Conservation (phyloP, 53 echinoderm and acorn worm genomes). For the Astropecten irregularis region DNA sequence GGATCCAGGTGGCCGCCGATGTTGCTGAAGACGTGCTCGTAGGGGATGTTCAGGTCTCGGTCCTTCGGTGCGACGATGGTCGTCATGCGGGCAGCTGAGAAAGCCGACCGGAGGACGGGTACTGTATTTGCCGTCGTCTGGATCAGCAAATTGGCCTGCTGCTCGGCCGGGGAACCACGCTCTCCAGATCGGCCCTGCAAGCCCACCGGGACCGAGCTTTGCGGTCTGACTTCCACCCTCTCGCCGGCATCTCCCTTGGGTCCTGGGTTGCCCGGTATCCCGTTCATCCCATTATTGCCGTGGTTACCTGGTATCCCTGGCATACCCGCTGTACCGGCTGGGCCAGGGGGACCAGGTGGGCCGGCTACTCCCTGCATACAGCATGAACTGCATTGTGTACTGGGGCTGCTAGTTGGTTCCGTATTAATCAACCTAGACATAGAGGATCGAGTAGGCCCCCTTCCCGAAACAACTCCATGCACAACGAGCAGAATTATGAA, state of each 20-base stretch:
- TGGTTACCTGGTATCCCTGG: conserved; percentile 80
- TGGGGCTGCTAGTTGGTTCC: not conserved
- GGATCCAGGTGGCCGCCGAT: conserved; percentile 75
- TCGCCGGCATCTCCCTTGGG: conserved; percentile 61
- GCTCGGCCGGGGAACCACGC: conserved; percentile 60
- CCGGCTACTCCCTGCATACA: conserved; percentile 70
- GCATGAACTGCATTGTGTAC: conserved; percentile 51
- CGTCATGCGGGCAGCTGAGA: conserved; percentile 77
- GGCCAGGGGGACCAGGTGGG: conserved; percentile 65
- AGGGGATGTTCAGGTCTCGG: conserved; percentile 69
- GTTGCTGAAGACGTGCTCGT: conserved; percentile 77
- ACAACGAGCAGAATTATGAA: not conserved
- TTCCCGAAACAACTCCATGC: not conserved
- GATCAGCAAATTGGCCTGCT: not conserved
- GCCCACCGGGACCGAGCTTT: conserved; percentile 68
- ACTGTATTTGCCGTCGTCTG: not conserved
- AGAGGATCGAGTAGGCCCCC: not conserved
- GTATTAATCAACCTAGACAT: not conserved
- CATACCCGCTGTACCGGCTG: conserved; percentile 75
- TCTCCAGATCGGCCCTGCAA: conserved; percentile 73
- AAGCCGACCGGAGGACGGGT: conserved; percentile 15
- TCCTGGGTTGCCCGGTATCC: conserved; percentile 64
- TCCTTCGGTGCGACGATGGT: conserved; percentile 69
- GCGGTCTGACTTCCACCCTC: conserved; percentile 46
- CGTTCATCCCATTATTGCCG: conserved; percentile 67